These are phyloP conservation scores for Deroptyus accipitrinus DNA, from an alignment of 2,113 vertebrate species.

Conservation along the genomic window DNA sequence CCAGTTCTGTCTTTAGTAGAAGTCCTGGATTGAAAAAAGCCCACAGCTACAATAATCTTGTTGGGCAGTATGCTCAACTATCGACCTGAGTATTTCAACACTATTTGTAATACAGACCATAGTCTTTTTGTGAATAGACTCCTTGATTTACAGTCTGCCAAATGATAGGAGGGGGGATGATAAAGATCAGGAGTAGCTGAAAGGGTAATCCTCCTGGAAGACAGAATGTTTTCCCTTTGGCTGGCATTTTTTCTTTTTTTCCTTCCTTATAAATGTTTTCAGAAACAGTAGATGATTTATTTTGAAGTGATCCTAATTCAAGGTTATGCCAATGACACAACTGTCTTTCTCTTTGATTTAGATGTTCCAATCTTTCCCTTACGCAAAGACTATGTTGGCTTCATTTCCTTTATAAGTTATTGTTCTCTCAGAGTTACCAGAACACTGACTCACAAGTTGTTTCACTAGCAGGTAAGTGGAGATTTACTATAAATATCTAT, in stretches of 20 bases:
- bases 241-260: background rate
- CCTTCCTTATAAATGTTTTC: background rate
- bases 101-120: background rate
- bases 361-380: conserved; percentile 51
- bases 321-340: conserved; percentile 64
- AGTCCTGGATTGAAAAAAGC: background rate
- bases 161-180: background rate
- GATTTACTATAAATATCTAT: conserved; percentile 31
- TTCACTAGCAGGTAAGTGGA: conserved; percentile 68
- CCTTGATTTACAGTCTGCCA: background rate
- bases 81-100: background rate
- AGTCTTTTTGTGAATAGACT: background rate
- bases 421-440: background rate
- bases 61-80: background rate
- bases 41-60: background rate
- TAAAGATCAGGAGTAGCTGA: background rate
- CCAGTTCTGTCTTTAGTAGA: background rate
- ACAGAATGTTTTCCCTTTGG: background rate
- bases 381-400: conserved; percentile 55
- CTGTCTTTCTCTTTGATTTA: conserved; percentile 68
- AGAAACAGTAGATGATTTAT: conserved; percentile 16
- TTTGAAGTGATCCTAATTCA: conserved; percentile 55
- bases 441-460: background rate
- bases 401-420: conserved; percentile 49
- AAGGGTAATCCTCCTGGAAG: background rate